Evolutionary conservation across 2,888 invertebrate species (phyloP), one percentile per base, ranked within the genome.

Genomic region (Unio delphinus): DNA sequence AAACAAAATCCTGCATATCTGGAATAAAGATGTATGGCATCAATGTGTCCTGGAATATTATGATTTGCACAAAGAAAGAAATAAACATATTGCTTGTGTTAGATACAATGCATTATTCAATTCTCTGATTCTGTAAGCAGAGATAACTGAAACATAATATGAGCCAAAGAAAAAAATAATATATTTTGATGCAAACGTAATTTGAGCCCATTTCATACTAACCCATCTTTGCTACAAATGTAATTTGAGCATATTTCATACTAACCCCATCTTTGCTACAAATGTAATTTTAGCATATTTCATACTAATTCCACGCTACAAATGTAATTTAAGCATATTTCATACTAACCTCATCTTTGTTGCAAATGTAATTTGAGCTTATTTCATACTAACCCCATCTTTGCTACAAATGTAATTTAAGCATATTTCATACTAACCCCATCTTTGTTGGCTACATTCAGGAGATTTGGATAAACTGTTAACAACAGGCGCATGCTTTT

Each of bases 401-500:
- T 34, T 34, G 5, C 7, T 34, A 8, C 11, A 11, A 34, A 34
- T 34, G 7, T 45, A 45, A 8, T 45, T 45, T 45, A 3, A 45
- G 45, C 45, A 67, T 56, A 20, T n/a, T 34, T n/a, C 20, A 23
- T 8, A 78, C 93, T 92, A 90, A 96, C 96, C 87, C 95, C 95
- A 89, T 95, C 95, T 89, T 95, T 95, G 89, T 96, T 96, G 3
- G 92, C 91, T 87, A 95, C 95, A 86, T 97, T 95, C 65, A 96
- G 90, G 30, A 96, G 91, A 91, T 96, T 95, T 0, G 95, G 94
- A 88, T 96, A 96, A 1, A 96, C 95, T 0, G 94, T 94, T 74
- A 96, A 93, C 66, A 97, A 91, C 23, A 95, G 90, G 83, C 94
- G 94, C 83, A 96, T 94, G 1, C 95, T 95, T 87, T 95, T 94